phyloP scores from a whole-genome alignment of 2,113 vertebrate genomes.

The Prolemur simus region DNA sequence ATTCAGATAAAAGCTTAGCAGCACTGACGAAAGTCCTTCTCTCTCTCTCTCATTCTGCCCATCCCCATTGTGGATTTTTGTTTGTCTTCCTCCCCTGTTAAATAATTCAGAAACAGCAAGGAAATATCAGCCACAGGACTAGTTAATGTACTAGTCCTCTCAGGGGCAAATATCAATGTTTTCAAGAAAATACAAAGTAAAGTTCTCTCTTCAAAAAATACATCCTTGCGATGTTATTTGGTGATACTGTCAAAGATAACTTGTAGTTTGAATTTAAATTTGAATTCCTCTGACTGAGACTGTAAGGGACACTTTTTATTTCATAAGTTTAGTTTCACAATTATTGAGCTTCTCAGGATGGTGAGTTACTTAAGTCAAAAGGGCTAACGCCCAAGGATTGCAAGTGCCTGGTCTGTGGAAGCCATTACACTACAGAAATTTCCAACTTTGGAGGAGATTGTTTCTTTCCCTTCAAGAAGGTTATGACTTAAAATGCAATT shows the following conservation, averaged over 20 bases:
- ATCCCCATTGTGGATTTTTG: background rate
- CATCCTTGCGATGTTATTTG: background rate
- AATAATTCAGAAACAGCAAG: background rate
- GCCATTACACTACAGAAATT: background rate
- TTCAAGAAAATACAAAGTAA: background rate
- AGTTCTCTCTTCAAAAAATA: background rate
- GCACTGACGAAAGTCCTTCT: background rate
- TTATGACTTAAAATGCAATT: background rate
- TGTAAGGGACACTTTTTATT: background rate
- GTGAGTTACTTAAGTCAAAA: background rate
- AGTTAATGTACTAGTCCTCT: background rate
- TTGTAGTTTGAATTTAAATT: constrained; percentile 56
- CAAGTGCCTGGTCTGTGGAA: background rate
- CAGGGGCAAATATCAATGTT: background rate
- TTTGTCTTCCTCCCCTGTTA: background rate
- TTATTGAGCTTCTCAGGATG: background rate
- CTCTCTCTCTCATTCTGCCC: background rate
- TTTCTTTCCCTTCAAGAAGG: background rate
- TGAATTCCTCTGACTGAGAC: background rate
- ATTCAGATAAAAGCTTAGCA: background rate
- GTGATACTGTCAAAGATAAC: constrained; percentile 15
- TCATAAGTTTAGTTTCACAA: background rate
- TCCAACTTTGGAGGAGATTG: background rate
- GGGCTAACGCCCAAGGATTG: too few species aligned
- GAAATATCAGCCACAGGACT: background rate